Base-by-base conservation (phyloP, 2,888 invertebrate genomes). In the Ditylenchus weischeri region DNA sequence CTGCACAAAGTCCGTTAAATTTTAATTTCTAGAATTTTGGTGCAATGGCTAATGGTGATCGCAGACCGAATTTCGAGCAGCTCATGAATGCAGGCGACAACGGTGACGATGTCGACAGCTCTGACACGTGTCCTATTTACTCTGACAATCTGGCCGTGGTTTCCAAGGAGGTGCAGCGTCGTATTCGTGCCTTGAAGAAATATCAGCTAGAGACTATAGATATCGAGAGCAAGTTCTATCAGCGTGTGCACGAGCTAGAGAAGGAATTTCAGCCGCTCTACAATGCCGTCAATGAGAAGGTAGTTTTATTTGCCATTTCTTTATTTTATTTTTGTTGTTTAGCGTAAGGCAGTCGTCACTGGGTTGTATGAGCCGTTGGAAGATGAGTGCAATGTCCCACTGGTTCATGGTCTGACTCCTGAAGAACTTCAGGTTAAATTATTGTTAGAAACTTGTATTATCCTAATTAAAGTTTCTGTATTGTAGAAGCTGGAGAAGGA, bases 231-330 rank as follows among this genome's bases (percentile, higher is more conserved):
- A 89, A 92, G 83, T 93, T 96, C 86, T 95, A 93, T 85, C 89
- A 90, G 80, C 93, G 93, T 82, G 90, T 96, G 51, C 94, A 95
- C 83, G 89, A 89, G 29, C 87, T 96, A 63, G 96, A 98, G 86
- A 90, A 90, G 86, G 90, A 91, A 85, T 94, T 92, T 84, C 90
- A 91, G 81, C 88, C 88, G 76, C 85, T 89, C 75, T 92, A 91
- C 84, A 87, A 88, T 68, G 89, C 90, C 4, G 84, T 90, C 57
- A 90, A 90, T 85, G 90, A 90, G 77, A 90, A 86, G 85, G 67
- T 66, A 47, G 15, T 50, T 57, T 15, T 0, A 36, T 43, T 51
- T 51, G 23, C 18, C 7, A 19, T 38, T 21, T 43, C n/a, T 0
- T 81, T 81, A 19, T 8, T 38, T 38, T 8, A 38, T 38, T 38